Percentiles rank a stretch among this genome's conserved stretches.
Conservation (phyloP, 2,797 vertebrate species). For the Cygnus olor region DNA sequence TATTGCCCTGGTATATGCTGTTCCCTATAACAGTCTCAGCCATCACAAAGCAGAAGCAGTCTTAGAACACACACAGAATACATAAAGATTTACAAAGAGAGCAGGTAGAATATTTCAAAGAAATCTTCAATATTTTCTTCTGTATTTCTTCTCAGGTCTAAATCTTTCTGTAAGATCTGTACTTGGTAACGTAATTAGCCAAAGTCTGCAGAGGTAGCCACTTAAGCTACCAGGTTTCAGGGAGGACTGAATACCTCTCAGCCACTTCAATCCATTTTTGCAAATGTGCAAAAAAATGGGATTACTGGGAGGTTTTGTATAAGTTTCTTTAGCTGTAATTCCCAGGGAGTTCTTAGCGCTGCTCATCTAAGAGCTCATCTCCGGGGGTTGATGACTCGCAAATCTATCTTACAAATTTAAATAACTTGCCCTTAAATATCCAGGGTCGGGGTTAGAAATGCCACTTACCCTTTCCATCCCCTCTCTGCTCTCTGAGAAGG, state of each 20-base stretch:
- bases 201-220: not conserved
- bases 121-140: not conserved
- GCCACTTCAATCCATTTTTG: constrained; percentile 8
- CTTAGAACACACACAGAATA: not conserved
- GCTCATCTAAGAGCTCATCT: constrained; percentile 45
- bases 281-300: constrained; percentile 60
- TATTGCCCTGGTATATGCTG: not conserved
- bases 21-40: not conserved
- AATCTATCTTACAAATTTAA: constrained; percentile 44
- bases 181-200: not conserved
- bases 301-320: constrained; percentile 52
- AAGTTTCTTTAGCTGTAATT: constrained; percentile 37
- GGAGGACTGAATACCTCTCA: not conserved
- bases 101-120: not conserved
- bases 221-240: constrained; percentile 18
- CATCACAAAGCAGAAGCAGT: not conserved
- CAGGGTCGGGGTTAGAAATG: not conserved
- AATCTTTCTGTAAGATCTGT: not conserved
- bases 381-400: not conserved
- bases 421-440: constrained; percentile 18
- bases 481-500: constrained; percentile 10
- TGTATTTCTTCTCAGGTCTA: not conserved
- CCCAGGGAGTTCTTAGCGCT: constrained; percentile 3
- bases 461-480: constrained; percentile 34
- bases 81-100: not conserved